A percentile compares a stretch with the other conserved stretches of the same genome.
Conservation (phyloP, 2,888 invertebrate genomes). For the Azorinus chamasolen region DNA sequence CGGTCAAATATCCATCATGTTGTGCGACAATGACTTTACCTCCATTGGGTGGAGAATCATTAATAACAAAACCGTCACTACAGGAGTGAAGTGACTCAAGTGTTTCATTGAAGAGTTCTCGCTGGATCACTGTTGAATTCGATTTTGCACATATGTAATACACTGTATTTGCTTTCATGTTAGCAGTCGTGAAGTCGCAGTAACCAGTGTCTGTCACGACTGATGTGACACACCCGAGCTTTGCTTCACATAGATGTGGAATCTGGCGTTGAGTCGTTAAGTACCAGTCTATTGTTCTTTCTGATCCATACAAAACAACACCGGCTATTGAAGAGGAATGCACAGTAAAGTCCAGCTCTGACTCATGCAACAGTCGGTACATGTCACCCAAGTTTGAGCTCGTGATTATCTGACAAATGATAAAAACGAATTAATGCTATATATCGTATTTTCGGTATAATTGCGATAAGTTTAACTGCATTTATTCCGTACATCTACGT, state of each 20-base stretch:
- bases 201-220: constrained; percentile 6
- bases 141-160: constrained; percentile 44
- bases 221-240: constrained; percentile 21
- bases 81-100: constrained; percentile 25
- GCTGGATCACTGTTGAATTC: background rate
- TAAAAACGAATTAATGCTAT: too few relatives aligned
- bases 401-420: too few relatives aligned
- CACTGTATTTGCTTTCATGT: constrained; percentile 4
- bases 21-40: constrained; percentile 25
- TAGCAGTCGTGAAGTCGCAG: constrained; percentile 1
- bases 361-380: constrained; percentile 16
- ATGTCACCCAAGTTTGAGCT: too few relatives aligned
- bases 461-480: too few relatives aligned
- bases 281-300: constrained; percentile 44
- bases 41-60: constrained; percentile 22
- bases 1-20: constrained; percentile 25
- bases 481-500: too few relatives aligned
- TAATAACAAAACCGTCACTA: constrained; percentile 51
- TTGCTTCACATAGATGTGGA: constrained; percentile 13
- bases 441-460: too few relatives aligned
- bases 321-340: constrained; percentile 20
- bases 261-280: constrained; percentile 23
- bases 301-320: constrained; percentile 19
- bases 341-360: constrained; percentile 43
- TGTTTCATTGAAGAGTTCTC: constrained; percentile 27